Evolutionary conservation across 2,797 vertebrate species (phyloP), one percentile per base, ranked within the genome.

Genomic region (Bucorvus abyssinicus): DNA sequence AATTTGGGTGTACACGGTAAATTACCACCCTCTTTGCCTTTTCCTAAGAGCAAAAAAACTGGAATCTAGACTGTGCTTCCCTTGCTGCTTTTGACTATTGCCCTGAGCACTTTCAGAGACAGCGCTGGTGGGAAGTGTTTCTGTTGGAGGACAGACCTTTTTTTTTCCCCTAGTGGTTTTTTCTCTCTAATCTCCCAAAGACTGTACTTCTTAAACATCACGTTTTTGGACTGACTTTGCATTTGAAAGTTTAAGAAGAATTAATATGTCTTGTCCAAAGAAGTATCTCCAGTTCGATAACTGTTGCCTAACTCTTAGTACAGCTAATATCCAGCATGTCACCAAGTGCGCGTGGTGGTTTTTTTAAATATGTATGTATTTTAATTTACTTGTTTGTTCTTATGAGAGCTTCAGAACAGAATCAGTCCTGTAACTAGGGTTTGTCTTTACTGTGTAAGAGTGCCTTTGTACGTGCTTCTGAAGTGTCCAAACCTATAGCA

Each of bases 21-120:
- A 92, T 96, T 97, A 96, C 97, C 97, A 96, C 96, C 87, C 93
- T 93, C 87, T 91, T 90, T 0, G 87, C 83, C 87, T 96, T 79
- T 87, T 93, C 73, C 42, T 85, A 61, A 69, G 80, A 97, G 77
- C 84, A 92, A 76, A 32, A 90, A 96, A 75, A 84, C 38, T 63
- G 80, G 69, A 94, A 81, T 68, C 59, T 74, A 91, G 77, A 7
- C 77, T 34, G 29, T 42, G 36, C 74, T 86, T 86, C 44, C 53
- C 6, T 29, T 64, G 81, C 74, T 94, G 55, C 64, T 57, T 93
- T 81, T 91, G 90, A 32, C 68, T 74, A 6, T 74, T 95, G 88
- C 63, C 91, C 49, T 79, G 69, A 96, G 90, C 56, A 87, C 34
- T 94, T 81, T 63, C 47, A 76, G 81, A 65, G 84, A 38, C 74